Base-by-base conservation (phyloP, 2,888 invertebrate genomes). In the Serripes groenlandicus region DNA sequence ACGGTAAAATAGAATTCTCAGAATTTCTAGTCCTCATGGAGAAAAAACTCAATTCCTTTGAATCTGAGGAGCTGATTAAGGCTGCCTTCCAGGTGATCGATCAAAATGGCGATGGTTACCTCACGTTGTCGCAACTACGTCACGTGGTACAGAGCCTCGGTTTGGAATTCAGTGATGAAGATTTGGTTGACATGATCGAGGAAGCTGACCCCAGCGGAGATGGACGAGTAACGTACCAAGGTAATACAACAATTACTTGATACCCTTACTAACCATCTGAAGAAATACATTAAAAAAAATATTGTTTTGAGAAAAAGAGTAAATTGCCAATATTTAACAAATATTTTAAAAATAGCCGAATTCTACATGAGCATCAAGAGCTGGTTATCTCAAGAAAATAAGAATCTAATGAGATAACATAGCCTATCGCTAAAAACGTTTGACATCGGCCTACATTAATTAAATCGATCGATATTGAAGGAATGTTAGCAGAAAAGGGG, bases 71-170 rank as follows among this genome's bases (percentile, higher is more conserved):
- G 37, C 72, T 83, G 28, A 83, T 88, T 21, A 54, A 78, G 18
- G 83, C 78, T n/a, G 84, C 85, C 3, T 88, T 88, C 70, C 77
- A 77, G 21, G 82, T 88, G 21, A 77, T 88, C 30, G 88, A 88
- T 49, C 72, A 75, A 11, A 74, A 86, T 49, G 85, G 85, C 0
- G 81, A 85, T 3, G 88, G 88, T 21, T 86, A 69, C 62, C 85
- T 88, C 69, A 84, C 81, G 11, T 42, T 74, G 30, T 60, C 75
- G 4, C 76, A 86, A 42, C 73, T 88, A 60, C 81, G 83, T 21
- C 85, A 84, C 77, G 80, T 81, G 49, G 77, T 84, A 15, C 75
- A 77, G 18, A 78, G 77, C 34, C 80, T 84, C 21, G 83, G 75
- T 32, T 60, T 81, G 26, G 70, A 70, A 15, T 76, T 81, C 52